Evolutionary conservation across 2,113 vertebrate species (phyloP), one percentile per base, ranked within the genome.

Genomic region (Pavo muticus): DNA sequence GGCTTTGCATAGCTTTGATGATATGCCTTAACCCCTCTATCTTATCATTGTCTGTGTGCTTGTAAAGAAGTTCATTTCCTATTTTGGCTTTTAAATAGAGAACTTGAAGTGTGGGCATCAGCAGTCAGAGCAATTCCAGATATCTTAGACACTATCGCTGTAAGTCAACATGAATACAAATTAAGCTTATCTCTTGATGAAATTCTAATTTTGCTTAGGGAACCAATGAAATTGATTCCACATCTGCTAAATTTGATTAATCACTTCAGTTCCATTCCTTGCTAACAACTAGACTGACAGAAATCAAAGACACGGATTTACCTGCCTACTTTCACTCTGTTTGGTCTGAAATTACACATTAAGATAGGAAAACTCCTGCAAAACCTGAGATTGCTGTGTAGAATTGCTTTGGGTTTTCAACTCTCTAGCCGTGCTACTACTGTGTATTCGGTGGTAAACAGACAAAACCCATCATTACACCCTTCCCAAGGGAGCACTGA

Each of bases 231-330:
- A 94, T 92, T 94, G 94, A 88, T 96, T 84, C 75, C 63, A 87
- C 68, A 56, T 32, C 91, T 92, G 86, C 93, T 96, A 80, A 85
- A 45, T 96, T 93, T 96, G 87, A 95, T 96, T 88, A 93, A 96
- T 95, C 71, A 59, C 68, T 94, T 73, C 48, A 86, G 77, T 90
- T 77, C 54, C 73, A 39, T 88, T 75, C 75, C 77, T 87, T 84
- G 64, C 83, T 95, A 94, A 76, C 86, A 88, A 79, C 72, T 12
- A 75, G 76, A 94, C 29, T 84, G 94, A 91, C 80, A 96, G 91
- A 90, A 95, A 91, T 92, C 84, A 92, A 90, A 96, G 79, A n/a
- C 57, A 59, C 68, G 61, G 88, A 72, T 97, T 94, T 71, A 35
- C 87, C 69, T 93, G 65, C 60, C 79, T 89, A 67, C 37, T 54